A percentile compares a stretch with the other conserved stretches of the same genome.
These are phyloP conservation scores for Cygnus atratus DNA, from an alignment of 2,113 vertebrate genomes.

Conservation along the genomic window DNA sequence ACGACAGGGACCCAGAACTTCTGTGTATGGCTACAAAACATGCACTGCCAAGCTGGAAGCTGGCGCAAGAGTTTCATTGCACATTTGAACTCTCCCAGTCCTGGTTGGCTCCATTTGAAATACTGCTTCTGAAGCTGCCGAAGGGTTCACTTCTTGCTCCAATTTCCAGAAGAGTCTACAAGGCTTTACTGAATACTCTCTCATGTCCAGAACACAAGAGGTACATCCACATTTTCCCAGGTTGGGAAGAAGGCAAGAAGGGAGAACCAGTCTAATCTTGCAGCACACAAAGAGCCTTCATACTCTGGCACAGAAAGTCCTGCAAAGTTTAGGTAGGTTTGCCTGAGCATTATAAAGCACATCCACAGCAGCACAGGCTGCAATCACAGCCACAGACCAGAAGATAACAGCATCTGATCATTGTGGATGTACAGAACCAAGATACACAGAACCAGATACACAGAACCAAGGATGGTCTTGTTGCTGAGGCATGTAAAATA, in stretches of 20 bases:
- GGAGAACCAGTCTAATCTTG: too few species aligned
- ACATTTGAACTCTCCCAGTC: background rate
- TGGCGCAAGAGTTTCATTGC: background rate
- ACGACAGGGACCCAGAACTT: background rate
- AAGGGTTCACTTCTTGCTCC: background rate
- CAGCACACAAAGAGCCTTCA: fast-evolving
- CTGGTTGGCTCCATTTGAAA: fast-evolving
- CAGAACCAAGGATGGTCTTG: background rate
- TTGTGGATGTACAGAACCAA: background rate
- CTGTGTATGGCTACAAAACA: background rate
- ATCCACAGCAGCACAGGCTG: background rate
- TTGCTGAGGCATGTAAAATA: background rate
- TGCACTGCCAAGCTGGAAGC: too few species aligned
- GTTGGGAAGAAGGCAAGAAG: background rate
- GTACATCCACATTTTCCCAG: background rate
- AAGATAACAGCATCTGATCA: background rate
- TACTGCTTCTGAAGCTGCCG: background rate
- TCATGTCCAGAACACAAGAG: fast-evolving
- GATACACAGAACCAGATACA: background rate
- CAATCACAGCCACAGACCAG: background rate
- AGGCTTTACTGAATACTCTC: background rate
- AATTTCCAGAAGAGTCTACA: background rate
- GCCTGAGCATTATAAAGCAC: background rate
- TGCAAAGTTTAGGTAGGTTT: background rate
- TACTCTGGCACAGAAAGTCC: background rate